A percentile compares a stretch with the other conserved stretches of the same genome.
phyloP scores from a whole-genome alignment of 2,888 invertebrate species.

The Ennomos erosarius region DNA sequence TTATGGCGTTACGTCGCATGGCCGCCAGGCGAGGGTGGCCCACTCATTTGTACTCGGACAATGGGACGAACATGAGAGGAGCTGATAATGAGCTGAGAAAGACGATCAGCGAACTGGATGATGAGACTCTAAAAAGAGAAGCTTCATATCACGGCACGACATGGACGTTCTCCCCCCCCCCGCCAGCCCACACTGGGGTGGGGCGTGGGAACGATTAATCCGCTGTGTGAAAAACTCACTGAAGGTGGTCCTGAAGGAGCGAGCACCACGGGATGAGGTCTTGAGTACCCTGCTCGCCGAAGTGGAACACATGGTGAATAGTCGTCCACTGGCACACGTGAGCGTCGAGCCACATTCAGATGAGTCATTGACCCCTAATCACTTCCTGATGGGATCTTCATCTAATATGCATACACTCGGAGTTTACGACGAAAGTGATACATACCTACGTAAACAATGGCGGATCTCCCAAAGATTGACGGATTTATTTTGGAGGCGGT shows the following conservation, averaged over 20 bases:
- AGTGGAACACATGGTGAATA: slow-evolving; percentile 22
- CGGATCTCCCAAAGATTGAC: slow-evolving; percentile 2
- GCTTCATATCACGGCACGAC: slow-evolving; percentile 26
- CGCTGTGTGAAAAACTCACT: slow-evolving; percentile 27
- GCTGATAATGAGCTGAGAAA: slow-evolving; percentile 28
- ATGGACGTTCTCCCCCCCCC: slow-evolving; percentile 20
- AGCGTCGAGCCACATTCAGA: slow-evolving; percentile 12
- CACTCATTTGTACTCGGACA: slow-evolving; percentile 32
- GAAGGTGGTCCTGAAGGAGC: slow-evolving; percentile 10
- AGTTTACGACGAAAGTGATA: background rate
- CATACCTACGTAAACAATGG: background rate
- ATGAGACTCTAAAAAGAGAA: slow-evolving; percentile 26
- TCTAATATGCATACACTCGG: background rate
- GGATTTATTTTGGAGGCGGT: slow-evolving; percentile 5
- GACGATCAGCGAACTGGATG: slow-evolving; percentile 22
- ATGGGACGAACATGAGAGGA: slow-evolving; percentile 37
- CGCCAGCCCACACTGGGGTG: too few relatives aligned
- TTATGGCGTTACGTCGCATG: slow-evolving; percentile 40
- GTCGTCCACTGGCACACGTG: slow-evolving; percentile 14
- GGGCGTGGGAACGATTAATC: slow-evolving; percentile 36
- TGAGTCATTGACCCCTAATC: slow-evolving; percentile 23
- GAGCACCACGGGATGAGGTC: slow-evolving; percentile 27
- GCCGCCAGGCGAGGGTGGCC: slow-evolving; percentile 37
- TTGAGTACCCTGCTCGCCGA: slow-evolving; percentile 24
- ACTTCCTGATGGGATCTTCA: slow-evolving; percentile 13